Evolutionary conservation across 2,888 invertebrate species (phyloP), one percentile per base, ranked within the genome.

Genomic region (Macaria liturata): DNA sequence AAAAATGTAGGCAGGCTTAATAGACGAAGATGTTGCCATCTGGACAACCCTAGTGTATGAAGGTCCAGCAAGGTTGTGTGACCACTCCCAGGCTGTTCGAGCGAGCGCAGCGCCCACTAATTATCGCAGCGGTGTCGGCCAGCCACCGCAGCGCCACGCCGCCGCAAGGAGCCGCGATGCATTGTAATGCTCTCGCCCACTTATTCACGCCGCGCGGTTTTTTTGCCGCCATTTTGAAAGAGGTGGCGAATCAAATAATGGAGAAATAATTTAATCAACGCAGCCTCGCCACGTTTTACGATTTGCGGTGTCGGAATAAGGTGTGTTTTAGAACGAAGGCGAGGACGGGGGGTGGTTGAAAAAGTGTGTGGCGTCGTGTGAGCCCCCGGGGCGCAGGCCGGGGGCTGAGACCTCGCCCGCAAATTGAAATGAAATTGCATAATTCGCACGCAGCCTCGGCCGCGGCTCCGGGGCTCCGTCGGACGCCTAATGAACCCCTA

Each of bases 231-330:
- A 91, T 91, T 81, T 90, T 91, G 90, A 84, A 87, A 88, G 80
- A 87, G 90, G 89, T 90, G 88, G 87, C 77, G 88, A 89, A 88
- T 90, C 86, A 84, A 87, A 90, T 90, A 88, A 90, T 88, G 85
- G 84, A 76, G 84, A 89, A 88, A 87, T 90, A 87, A 91, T 90
- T 87, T 84, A 89, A 91, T 89, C 82, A 86, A 71, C 73, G 65
- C 58, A 62, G 64, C 63, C 61, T 71, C 62, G 50, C 49, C 5
- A 61, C 54, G 65, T 67, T 77, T 72, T 84, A 66, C 68, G 66
- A 77, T 74, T 69, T 87, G 78, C 63, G 66, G 61, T 58, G 65
- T 64, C n/a, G 57, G 78, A 32, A 72, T 81, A 88, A 72, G 81
- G 89, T 82, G 70, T 69, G 72, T 66, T 78, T 70, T 85, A 57